Evolutionary conservation across 1,140 invertebrate species (phyloP), one percentile per base, ranked within the genome.

Genomic region (Drosophila eugracilis): DNA sequence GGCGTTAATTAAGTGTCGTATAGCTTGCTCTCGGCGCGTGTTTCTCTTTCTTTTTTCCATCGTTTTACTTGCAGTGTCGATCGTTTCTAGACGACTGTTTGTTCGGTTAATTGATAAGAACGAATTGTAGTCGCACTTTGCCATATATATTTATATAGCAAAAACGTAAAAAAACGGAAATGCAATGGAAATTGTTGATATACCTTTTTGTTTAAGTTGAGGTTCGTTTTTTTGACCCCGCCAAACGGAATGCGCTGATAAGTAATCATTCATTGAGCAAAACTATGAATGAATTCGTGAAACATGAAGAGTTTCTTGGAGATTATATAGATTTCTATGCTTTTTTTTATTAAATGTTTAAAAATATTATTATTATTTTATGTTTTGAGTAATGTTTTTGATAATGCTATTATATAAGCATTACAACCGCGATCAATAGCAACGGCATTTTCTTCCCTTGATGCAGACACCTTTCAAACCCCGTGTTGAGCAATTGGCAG

Each of bases 31-130:
- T 58, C 30, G 32, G 32, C 15, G 39, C 52, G 32, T 44, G 26
- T 36, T 24, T 73, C 36, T 41, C 49, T 59, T 41, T 36, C 48
- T 26, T 76, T 19, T 59, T 58, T 28, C 47, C 14, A 22, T 24
- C 3, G 34, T 34, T 62, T 62, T 36, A 47, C 36, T 42, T 28
- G 39, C 32, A 26, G 39, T 45, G 30, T 19, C 42, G 32, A 39
- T 67, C 32, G 48, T 55, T 49, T 62, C 37, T 69, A 74, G 59
- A 60, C 42, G 55, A 39, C 39, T 73, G 60, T 62, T 74, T 60
- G 49, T 60, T 69, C 59, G 59, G 63, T 86, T 81, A 86, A 80
- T 80, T 86, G 81, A 85, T 86, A 85, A 86, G 77, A 86, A 75
- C 30, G 24, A 57, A 62, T 76, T 81, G 21, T 48, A 17, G 34